These are phyloP conservation scores for Lamellibrachia columna DNA, from an alignment of 2,888 invertebrate genomes.

Conservation along the genomic window DNA sequence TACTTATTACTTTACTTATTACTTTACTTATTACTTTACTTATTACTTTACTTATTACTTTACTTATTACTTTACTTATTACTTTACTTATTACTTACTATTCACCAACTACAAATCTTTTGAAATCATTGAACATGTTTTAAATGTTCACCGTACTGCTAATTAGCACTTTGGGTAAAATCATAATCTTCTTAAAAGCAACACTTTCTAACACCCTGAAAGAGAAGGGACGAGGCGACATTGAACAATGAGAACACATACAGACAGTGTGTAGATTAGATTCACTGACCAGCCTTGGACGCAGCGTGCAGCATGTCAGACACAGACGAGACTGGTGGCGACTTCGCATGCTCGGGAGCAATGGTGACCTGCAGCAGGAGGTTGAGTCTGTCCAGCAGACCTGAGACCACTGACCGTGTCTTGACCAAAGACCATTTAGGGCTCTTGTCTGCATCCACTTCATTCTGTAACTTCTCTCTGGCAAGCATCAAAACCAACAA, in stretches of 20 bases:
- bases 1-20: too few relatives aligned
- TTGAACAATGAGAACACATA: neutral
- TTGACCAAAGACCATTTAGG: constrained; percentile 39
- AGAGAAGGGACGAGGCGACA: neutral
- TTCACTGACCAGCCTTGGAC: neutral
- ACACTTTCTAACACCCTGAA: neutral
- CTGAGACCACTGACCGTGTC: constrained; percentile 54
- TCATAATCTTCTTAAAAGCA: neutral
- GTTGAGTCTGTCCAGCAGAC: constrained; percentile 54
- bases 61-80: too few relatives aligned
- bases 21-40: too few relatives aligned
- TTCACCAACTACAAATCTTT: too few relatives aligned
- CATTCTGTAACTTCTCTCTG: constrained; percentile 53
- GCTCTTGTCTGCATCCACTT: constrained; percentile 27
- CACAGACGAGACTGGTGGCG: constrained; percentile 38
- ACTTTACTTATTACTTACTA: too few relatives aligned
- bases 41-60: too few relatives aligned
- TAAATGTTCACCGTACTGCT: neutral
- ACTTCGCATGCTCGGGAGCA: constrained; percentile 43
- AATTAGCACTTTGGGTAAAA: neutral
- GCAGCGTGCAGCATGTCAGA: neutral
- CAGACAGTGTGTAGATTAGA: neutral
- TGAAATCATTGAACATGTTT: neutral
- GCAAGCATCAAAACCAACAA: neutral
- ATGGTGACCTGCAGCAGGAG: constrained; percentile 61